Base-by-base conservation (phyloP, 2,888 invertebrate species). In the Scotopteryx bipunctaria region DNA sequence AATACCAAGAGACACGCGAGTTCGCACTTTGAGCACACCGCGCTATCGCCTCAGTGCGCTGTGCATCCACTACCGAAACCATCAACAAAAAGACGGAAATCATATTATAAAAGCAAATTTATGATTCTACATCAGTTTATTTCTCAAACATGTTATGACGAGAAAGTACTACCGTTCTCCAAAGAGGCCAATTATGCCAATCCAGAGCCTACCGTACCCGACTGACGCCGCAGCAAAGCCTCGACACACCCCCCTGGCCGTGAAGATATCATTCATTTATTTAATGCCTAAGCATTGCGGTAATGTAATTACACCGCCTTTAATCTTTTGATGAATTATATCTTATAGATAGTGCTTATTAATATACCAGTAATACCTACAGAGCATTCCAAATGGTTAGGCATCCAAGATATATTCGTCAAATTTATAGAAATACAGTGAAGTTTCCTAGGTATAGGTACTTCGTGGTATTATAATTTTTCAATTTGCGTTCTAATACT, bases 1-100 rank as follows among this genome's bases (percentile, higher is more conserved):
- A 82, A 82, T 80, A 81, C 72, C 66, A 61, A 61, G 64, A 68
- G 68, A 73, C 86, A 86, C 78, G 81, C 83, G 78, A 83, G 69
- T 80, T 74, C 75, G 78, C 75, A 76, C 76, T 73, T 67, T 64
- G 64, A 56, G 59, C 57, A 59, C 63, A 59, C 49, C 40, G 45
- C 57, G 59, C 56, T 66, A 67, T 64, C 67, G 51, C 32, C 13
- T n/a, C n/a, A n/a, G n/a, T n/a, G 45, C 31, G 8, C 13, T 1
- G 8, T 15, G 21, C 6, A 8, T 1, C 5, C 21, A 23, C 8
- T 23, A 23, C 6, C 8, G 23, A n/a, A 2, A 32, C 9, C 15
- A 9, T 25, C 5, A 9, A 13, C 3, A 4, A 32, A 23, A 21
- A 32, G 32, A 42, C 33, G 33, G 33, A 23, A n/a, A n/a, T n/a